Evolutionary conservation across 2,797 vertebrate genomes (phyloP).

Genomic region (Clarias laeviceps): DNA sequence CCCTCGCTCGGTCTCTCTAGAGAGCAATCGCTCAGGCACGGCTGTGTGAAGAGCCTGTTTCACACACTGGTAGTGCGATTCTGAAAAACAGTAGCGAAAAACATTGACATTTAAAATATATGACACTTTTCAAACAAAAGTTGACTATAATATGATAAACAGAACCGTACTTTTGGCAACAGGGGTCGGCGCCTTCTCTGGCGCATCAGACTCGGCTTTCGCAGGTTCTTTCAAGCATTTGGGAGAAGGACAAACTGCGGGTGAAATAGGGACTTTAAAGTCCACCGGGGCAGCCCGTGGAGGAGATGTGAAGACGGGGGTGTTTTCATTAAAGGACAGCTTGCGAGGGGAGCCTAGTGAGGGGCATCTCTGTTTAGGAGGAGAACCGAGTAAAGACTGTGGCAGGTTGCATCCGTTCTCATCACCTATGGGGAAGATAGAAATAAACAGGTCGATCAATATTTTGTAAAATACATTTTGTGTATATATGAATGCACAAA

Average conservation of each 20-base stretch:
- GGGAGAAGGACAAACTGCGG: constrained; percentile 14
- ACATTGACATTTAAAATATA: too few relatives aligned
- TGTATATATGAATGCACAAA: too few relatives aligned
- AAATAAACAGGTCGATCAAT: neutral
- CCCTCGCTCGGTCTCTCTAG: constrained; percentile 77
- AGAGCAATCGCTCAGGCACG: constrained; percentile 82
- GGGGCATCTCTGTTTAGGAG: constrained; percentile 80
- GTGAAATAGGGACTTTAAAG: neutral
- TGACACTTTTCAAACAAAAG: neutral
- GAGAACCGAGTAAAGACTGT: constrained; percentile 73
- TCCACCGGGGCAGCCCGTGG: constrained; percentile 18
- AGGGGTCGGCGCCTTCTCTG: constrained; percentile 19
- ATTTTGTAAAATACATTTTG: neutral
- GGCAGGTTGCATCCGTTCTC: constrained; percentile 88
- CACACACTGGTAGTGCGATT: constrained; percentile 79
- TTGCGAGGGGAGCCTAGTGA: constrained; percentile 70
- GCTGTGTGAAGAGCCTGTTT: constrained; percentile 88
- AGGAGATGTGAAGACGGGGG: neutral
- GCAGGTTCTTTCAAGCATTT: constrained; percentile 65
- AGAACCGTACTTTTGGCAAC: neutral
- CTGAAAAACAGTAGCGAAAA: constrained; percentile 63
- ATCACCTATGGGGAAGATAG: constrained; percentile 72
- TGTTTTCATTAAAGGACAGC: constrained; percentile 72
- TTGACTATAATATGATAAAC: neutral
- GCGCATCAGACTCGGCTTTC: constrained; percentile 23